Evolutionary conservation across 2,797 vertebrate genomes (phyloP).

Genomic region (Notolabrus celidotus): DNA sequence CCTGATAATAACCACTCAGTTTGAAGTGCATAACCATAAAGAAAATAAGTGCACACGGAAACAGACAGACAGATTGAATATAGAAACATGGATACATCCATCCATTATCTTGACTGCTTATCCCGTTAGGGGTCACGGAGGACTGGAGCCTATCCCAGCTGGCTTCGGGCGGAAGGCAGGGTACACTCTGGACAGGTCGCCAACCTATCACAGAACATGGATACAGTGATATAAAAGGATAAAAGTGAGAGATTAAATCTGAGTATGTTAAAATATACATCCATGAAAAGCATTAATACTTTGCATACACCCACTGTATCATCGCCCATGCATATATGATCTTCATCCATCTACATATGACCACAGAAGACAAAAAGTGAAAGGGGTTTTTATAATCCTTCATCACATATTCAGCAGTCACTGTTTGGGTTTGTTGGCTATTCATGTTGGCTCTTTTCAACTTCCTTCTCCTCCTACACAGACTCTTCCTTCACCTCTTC

Average conservation of each 20-base stretch:
- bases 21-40: too few species aligned
- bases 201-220: too few species aligned
- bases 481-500: constrained; percentile 58
- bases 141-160: too few species aligned
- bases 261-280: not conserved
- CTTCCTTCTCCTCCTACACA: constrained; percentile 61
- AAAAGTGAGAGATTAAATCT: too few species aligned
- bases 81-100: too few species aligned
- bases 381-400: constrained; percentile 46
- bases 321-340: not conserved
- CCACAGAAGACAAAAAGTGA: constrained; percentile 32
- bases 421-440: constrained; percentile 55
- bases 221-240: too few species aligned
- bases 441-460: constrained; percentile 59
- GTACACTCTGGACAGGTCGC: too few species aligned
- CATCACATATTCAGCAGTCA: constrained; percentile 46
- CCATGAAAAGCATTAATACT: not conserved
- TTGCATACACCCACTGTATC: not conserved
- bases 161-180: too few species aligned
- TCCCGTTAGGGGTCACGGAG: too few species aligned
- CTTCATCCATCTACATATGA: constrained; percentile 11
- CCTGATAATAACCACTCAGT: not conserved
- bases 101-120: too few species aligned
- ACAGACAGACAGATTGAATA: too few species aligned
- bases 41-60: not conserved